Percentiles rank a stretch among this genome's conserved stretches.
These are phyloP conservation scores for Mus spicilegus DNA, from an alignment of 2,113 vertebrate genomes.

Conservation along the genomic window DNA sequence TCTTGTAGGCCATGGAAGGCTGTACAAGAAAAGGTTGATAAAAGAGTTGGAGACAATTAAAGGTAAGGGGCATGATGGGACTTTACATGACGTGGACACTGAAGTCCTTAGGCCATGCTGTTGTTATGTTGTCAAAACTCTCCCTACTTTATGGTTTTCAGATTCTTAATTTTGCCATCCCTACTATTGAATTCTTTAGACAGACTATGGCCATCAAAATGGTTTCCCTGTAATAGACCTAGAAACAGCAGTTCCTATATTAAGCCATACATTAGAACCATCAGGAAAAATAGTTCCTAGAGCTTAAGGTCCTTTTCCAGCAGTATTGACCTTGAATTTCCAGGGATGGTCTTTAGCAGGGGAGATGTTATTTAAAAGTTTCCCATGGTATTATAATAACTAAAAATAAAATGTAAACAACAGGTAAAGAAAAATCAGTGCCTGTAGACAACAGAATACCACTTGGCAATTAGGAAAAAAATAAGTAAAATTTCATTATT, in stretches of 20 bases:
- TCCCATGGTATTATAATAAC: background rate
- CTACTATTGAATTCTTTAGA: background rate
- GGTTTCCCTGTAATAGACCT: background rate
- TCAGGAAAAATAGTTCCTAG: background rate
- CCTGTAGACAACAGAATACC: background rate
- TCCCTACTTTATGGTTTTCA: background rate
- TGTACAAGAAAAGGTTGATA: conserved; percentile 67
- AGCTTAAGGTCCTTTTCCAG: background rate
- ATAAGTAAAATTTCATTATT: background rate
- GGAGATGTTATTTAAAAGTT: background rate
- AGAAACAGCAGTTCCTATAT: conserved; percentile 15
- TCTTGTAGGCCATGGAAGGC: conserved; percentile 60
- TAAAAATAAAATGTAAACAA: background rate
- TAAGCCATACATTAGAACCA: background rate
- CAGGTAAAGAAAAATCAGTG: background rate
- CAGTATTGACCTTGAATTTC: conserved; percentile 30
- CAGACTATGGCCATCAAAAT: background rate
- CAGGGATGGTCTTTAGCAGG: background rate
- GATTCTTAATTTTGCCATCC: background rate
- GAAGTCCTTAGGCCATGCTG: background rate
- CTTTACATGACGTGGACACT: background rate
- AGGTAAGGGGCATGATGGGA: conserved; percentile 10
- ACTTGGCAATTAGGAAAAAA: background rate
- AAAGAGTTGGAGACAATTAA: conserved; percentile 32
- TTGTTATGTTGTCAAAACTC: background rate